Evolutionary conservation across 2,888 invertebrate species (phyloP).

Genomic region (Clanis bilineata): DNA sequence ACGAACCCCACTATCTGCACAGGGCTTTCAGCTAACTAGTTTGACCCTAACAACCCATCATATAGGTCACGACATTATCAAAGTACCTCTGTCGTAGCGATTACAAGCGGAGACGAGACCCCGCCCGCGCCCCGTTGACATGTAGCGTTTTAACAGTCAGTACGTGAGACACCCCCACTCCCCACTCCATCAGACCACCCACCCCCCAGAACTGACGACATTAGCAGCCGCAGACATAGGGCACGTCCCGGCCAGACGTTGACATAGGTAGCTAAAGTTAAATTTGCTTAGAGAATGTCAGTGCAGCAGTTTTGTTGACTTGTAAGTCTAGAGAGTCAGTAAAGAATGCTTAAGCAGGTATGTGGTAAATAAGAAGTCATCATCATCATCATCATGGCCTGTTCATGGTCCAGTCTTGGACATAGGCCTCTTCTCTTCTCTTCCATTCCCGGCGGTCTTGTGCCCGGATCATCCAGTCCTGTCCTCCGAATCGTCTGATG

Average conservation of each 20-base stretch:
- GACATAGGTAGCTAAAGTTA: constrained; percentile 59
- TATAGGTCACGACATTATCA: constrained; percentile 76
- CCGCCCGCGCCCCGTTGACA: constrained; percentile 70
- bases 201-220: constrained; percentile 70
- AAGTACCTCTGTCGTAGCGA: constrained; percentile 60
- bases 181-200: constrained; percentile 31
- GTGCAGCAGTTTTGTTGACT: constrained; percentile 15
- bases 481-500: too few species aligned
- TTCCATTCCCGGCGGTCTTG: too few species aligned
- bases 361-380: not conserved
- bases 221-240: constrained; percentile 80
- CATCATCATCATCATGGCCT: not conserved
- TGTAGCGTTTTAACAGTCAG: constrained; percentile 80
- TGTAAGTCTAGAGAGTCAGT: not conserved
- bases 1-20: not conserved
- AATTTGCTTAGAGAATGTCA: constrained; percentile 32
- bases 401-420: too few species aligned
- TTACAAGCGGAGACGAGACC: constrained; percentile 57
- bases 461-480: too few species aligned
- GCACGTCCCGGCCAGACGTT: constrained; percentile 71
- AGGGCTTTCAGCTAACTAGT: constrained; percentile 29
- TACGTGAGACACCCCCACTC: constrained; percentile 59
- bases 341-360: not conserved
- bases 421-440: too few species aligned
- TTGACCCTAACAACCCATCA: constrained; percentile 40